phyloP scores from a whole-genome alignment of 2,888 invertebrate species.

The Neoscelio sp. region DNA sequence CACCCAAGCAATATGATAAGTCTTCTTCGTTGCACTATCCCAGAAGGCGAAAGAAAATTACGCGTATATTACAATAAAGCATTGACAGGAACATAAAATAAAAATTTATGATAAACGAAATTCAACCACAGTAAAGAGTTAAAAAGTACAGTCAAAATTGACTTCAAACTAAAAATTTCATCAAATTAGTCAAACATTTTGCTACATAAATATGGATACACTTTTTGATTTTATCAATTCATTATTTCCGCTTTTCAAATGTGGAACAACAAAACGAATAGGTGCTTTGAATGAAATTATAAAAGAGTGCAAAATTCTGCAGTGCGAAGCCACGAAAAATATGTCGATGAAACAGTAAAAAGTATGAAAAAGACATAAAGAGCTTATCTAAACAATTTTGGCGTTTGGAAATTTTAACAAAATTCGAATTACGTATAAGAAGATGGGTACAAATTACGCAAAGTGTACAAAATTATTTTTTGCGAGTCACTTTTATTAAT shows the following conservation, averaged over 20 bases:
- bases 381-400: no score
- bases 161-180: no score
- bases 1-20: conserved; percentile 49
- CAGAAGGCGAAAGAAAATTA: conserved; percentile 31
- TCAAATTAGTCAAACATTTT: no score
- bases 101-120: no score
- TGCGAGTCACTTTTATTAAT: conserved; percentile 39
- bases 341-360: conserved; percentile 16
- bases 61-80: conserved; percentile 37
- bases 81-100: conserved; percentile 22
- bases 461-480: conserved; percentile 11
- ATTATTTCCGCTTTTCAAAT: no score
- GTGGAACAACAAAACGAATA: no score
- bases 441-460: conserved; percentile 22
- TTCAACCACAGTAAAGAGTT: no score
- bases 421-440: not conserved
- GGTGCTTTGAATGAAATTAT: conserved; percentile 11
- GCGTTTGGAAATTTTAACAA: no score
- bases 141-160: not conserved
- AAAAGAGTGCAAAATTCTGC: conserved; percentile 6
- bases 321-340: conserved; percentile 27
- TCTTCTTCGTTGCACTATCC: conserved; percentile 33
- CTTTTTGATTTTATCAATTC: not conserved
- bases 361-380: no score
- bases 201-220: no score